These are phyloP conservation scores for Schizopygopsis malacanthus DNA, from an alignment of 2,797 vertebrate species.

Conservation along the genomic window DNA sequence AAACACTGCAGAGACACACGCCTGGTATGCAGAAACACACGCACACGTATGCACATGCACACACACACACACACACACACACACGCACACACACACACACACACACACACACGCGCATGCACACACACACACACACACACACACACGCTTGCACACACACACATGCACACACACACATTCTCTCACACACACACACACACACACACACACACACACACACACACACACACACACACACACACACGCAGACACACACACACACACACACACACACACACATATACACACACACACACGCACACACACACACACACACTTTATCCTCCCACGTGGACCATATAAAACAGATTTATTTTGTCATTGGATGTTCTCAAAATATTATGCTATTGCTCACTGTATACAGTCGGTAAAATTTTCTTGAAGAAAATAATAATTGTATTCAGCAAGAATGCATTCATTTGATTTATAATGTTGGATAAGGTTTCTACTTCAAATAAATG, in stretches of 20 bases:
- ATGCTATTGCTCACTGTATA: not conserved
- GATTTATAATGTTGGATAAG: not conserved
- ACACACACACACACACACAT: no score
- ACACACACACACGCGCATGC: no score
- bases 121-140: no score
- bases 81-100: no score
- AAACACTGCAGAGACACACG: slow-evolving; percentile 92
- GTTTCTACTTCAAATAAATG: not conserved
- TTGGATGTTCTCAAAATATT: not conserved
- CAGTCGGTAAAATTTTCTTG: not conserved
- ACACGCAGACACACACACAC: no score
- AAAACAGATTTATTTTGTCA: not conserved
- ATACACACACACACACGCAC: no score
- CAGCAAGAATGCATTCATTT: not conserved
- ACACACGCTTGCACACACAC: no score
- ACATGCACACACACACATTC: no score
- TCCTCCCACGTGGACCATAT: not conserved
- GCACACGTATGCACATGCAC: rapidly evolving
- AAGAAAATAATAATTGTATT: no score
- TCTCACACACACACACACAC: no score
- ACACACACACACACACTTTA: no score
- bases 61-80: no score
- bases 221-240: not conserved
- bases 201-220: not conserved
- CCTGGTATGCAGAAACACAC: slow-evolving; percentile 92